A percentile compares a stretch with the other conserved stretches of the same genome.
Conservation (phyloP, 2,888 invertebrate genomes). For the Leucoptera coffeella region DNA sequence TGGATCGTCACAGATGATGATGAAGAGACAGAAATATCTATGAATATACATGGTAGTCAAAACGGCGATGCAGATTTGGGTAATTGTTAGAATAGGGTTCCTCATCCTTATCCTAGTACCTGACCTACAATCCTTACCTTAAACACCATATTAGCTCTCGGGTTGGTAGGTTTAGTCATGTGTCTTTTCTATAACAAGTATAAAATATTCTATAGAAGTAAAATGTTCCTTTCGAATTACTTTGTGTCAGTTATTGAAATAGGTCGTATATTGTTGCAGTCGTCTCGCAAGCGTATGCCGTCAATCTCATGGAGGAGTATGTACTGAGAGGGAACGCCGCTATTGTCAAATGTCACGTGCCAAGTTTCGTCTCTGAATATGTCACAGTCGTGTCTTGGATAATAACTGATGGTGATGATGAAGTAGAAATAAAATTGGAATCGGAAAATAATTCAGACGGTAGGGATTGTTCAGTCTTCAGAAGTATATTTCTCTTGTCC, state of each 20-base stretch:
- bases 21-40: slow-evolving; percentile 34
- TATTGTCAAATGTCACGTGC: slow-evolving; percentile 89
- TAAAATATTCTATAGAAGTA: no score
- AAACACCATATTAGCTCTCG: no score
- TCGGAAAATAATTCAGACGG: slow-evolving; percentile 15
- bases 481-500: no score
- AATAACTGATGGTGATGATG: slow-evolving; percentile 61
- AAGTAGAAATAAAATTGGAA: slow-evolving; percentile 39
- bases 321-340: slow-evolving; percentile 86
- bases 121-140: not conserved
- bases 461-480: slow-evolving; percentile 3
- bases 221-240: no score
- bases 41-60: no score
- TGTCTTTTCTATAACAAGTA: no score
- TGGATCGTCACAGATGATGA: slow-evolving; percentile 77
- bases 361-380: slow-evolving; percentile 89
- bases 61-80: slow-evolving; percentile 26
- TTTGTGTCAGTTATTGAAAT: not conserved
- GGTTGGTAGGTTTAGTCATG: no score
- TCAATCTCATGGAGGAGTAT: slow-evolving; percentile 90
- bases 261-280: slow-evolving; percentile 58
- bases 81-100: slow-evolving; percentile 11
- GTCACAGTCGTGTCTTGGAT: slow-evolving; percentile 82
- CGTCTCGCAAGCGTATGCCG: slow-evolving; percentile 83
- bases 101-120: not conserved